These are phyloP conservation scores for Drosophila simulans DNA, from an alignment of 1,140 invertebrate species.

Conservation along the genomic window DNA sequence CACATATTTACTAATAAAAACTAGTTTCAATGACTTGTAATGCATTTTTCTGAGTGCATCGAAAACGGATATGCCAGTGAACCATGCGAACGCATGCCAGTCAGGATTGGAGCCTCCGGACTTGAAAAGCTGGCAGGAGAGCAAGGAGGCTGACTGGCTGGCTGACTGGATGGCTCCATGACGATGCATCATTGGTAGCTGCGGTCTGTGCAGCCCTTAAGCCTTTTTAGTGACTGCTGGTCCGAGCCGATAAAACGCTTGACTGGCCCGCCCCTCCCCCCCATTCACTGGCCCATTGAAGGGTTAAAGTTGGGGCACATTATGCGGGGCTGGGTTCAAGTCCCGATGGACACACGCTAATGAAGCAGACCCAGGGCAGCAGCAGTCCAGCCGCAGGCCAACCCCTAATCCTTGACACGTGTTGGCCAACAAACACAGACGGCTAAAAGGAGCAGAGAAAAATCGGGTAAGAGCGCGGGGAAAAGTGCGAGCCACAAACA, in stretches of 20 bases:
- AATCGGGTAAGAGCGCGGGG: neutral
- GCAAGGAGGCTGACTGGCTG: neutral
- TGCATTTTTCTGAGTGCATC: constrained; percentile 2
- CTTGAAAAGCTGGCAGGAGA: constrained; percentile 6
- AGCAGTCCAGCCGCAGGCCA: constrained; percentile 31
- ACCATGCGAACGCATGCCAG: constrained; percentile 20
- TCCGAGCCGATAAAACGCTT: constrained; percentile 50
- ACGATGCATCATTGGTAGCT: constrained; percentile 40
- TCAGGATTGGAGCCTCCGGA: constrained; percentile 23
- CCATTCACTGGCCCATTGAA: neutral
- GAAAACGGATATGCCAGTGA: constrained; percentile 13
- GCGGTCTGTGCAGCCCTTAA: constrained; percentile 35
- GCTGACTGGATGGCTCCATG: constrained; percentile 6
- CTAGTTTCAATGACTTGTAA: too few relatives aligned
- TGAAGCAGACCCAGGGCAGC: constrained; percentile 29
- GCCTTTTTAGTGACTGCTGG: constrained; percentile 49
- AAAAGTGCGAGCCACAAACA: constrained; percentile 17
- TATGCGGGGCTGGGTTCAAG: constrained; percentile 15
- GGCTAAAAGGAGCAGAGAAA: neutral
- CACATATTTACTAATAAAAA: too few relatives aligned
- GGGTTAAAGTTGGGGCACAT: constrained; percentile 44
- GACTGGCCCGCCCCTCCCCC: constrained; percentile 5
- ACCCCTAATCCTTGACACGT: constrained; percentile 52
- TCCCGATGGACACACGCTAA: constrained; percentile 48
- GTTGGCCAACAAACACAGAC: constrained; percentile 41